These are phyloP conservation scores for Endotricha flammealis DNA, from an alignment of 2,888 invertebrate species.

Conservation along the genomic window DNA sequence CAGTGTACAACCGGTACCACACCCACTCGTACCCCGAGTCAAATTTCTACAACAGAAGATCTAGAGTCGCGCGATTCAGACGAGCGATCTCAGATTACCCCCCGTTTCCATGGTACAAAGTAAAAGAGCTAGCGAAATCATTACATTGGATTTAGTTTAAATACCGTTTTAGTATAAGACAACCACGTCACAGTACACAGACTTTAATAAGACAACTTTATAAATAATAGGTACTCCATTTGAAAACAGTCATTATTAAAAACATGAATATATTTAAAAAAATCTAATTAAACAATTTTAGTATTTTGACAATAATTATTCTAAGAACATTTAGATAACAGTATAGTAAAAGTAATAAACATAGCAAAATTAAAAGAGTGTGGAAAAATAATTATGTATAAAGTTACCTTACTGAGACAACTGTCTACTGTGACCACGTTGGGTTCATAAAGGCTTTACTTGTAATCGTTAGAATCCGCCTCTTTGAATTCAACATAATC, in stretches of 20 bases:
- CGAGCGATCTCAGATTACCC: constrained; percentile 72
- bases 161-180: constrained; percentile 4
- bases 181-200: constrained; percentile 17
- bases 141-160: constrained; percentile 79
- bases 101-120: constrained; percentile 88
- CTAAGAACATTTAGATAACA: no score
- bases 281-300: no score
- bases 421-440: constrained; percentile 52
- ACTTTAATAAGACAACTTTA: not conserved
- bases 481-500: constrained; percentile 64
- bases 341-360: no score
- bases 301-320: no score
- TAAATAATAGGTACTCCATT: no score
- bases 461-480: constrained; percentile 35
- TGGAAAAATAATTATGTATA: no score
- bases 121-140: constrained; percentile 82
- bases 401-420: not conserved
- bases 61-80: constrained; percentile 53
- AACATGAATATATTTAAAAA: no score
- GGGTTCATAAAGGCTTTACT: constrained; percentile 56
- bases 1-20: constrained; percentile 68
- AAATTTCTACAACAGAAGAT: constrained; percentile 66
- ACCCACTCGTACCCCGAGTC: constrained; percentile 54
- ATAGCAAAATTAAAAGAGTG: no score
- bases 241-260: no score